Evolutionary conservation across 1,140 invertebrate genomes (phyloP).

Genomic region (Dysdera silvatica): DNA sequence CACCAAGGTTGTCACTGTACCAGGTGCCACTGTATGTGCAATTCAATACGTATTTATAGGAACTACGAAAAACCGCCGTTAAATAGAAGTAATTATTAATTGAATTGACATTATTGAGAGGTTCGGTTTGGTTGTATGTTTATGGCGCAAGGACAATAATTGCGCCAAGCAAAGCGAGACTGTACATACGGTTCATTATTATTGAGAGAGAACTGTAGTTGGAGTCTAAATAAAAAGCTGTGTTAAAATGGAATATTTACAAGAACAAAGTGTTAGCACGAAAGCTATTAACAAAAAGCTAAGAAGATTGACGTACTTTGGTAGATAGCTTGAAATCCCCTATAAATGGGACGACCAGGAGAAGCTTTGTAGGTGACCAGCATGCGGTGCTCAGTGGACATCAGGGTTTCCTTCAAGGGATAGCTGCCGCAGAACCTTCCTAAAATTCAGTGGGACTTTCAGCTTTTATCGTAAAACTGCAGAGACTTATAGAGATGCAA

Average conservation of each 20-base stretch:
- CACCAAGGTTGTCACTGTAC: no score
- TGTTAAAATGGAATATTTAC: neutral
- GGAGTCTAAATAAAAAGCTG: neutral
- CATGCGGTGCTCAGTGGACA: conserved; percentile 72
- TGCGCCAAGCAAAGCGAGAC: neutral
- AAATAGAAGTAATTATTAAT: no score
- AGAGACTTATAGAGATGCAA: no score
- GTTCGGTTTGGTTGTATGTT: no score
- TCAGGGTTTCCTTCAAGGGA: conserved; percentile 59
- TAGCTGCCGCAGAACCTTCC: conserved; percentile 78
- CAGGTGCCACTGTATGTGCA: no score
- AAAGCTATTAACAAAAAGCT: neutral
- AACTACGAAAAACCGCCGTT: no score
- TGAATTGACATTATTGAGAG: no score
- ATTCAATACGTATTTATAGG: no score
- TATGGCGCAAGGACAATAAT: neutral
- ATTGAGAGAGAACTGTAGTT: neutral
- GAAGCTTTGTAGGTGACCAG: conserved; percentile 69
- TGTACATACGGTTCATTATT: neutral
- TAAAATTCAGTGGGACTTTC: conserved; percentile 42
- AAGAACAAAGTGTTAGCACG: neutral
- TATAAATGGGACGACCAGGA: conserved; percentile 53
- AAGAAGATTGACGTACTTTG: conserved; percentile 57
- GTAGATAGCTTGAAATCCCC: conserved; percentile 71
- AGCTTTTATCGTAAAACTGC: no score